Evolutionary conservation across 2,888 invertebrate genomes (phyloP).

Genomic region (Ametastegia equiseti): DNA sequence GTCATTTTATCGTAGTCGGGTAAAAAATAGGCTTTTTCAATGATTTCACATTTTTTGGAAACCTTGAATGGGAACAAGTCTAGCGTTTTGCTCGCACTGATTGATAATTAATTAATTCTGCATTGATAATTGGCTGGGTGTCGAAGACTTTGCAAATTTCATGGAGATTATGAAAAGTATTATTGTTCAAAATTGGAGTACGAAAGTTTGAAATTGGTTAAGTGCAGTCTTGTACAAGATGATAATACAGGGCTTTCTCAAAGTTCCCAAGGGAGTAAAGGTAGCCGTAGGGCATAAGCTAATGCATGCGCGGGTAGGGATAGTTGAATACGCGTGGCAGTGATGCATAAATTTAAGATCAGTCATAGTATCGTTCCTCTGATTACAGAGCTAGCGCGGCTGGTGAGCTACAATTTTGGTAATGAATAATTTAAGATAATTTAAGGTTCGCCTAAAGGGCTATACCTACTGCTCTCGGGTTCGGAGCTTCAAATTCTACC

Average conservation of each 20-base stretch:
- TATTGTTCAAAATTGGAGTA: not conserved
- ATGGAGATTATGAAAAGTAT: not conserved
- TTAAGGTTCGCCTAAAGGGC: conserved; percentile 66
- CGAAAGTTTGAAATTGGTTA: not conserved
- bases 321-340: conserved; percentile 12
- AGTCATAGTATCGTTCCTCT: conserved; percentile 49
- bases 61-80: too few relatives aligned
- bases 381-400: conserved; percentile 59
- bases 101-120: not conserved
- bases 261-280: not conserved
- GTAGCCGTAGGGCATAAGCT: conserved; percentile 8
- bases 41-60: too few relatives aligned
- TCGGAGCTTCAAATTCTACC: conserved; percentile 68
- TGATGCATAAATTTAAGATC: conserved; percentile 47
- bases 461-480: conserved; percentile 59
- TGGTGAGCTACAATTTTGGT: conserved; percentile 67
- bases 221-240: not conserved
- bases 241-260: not conserved
- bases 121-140: not conserved
- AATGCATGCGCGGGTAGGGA: conserved; percentile 23
- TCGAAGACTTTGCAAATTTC: not conserved
- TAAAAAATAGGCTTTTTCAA: too few relatives aligned
- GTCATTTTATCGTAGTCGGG: too few relatives aligned
- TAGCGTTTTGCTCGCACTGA: too few relatives aligned
- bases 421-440: conserved; percentile 69